phyloP scores from a whole-genome alignment of 2,797 vertebrate species.

The Tenualosa ilisha region DNA sequence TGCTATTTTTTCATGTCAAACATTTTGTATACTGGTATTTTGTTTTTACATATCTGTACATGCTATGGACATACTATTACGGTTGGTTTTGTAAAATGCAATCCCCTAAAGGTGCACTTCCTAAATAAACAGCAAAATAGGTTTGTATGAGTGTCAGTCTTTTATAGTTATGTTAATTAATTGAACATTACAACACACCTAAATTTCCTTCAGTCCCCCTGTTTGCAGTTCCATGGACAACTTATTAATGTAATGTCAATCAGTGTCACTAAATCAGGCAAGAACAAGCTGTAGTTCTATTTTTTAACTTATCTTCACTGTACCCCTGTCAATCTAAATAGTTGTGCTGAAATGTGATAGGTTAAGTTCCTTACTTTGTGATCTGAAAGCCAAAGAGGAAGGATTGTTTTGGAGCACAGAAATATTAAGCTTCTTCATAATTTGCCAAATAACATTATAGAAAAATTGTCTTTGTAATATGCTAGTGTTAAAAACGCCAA shows the following conservation, averaged over 20 bases:
- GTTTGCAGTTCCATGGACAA: not conserved
- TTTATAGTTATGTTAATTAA: not conserved
- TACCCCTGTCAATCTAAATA: not conserved
- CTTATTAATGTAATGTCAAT: not conserved
- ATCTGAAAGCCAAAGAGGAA: not conserved
- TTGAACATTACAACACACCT: not conserved
- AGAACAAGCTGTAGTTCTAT: too few relatives aligned
- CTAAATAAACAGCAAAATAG: not conserved
- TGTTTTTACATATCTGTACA: too few relatives aligned
- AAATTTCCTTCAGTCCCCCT: not conserved
- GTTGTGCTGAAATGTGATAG: not conserved
- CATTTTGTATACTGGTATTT: too few relatives aligned
- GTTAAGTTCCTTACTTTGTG: not conserved
- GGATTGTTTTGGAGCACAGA: not conserved
- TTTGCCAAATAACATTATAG: too few relatives aligned
- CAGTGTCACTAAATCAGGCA: not conserved
- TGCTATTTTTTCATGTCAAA: too few relatives aligned
- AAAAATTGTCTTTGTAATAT: not conserved
- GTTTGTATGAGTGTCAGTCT: not conserved
- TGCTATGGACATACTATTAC: too few relatives aligned
- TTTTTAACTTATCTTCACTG: not conserved
- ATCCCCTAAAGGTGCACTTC: not conserved
- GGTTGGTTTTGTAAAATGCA: too few relatives aligned
- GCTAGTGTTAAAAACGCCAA: too few relatives aligned
- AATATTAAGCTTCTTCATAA: too few relatives aligned